Percentiles rank a stretch among this genome's conserved stretches.
phyloP scores from a whole-genome alignment of 2,888 invertebrate species.

The Tromatobia lineatoria region DNA sequence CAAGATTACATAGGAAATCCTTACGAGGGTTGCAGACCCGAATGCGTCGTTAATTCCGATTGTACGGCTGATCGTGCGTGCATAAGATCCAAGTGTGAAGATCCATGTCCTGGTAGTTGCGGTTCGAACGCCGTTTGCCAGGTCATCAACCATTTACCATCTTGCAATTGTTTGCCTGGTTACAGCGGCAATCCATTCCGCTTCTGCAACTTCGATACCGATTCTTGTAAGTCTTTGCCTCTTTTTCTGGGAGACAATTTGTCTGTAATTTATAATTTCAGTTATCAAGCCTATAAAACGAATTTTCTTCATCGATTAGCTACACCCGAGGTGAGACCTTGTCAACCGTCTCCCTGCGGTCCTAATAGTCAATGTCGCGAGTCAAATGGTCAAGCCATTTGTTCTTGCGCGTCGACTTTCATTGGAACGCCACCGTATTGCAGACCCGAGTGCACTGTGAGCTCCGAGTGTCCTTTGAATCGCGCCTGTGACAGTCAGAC shows the following conservation, averaged over 20 bases:
- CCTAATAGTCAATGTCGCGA: constrained; percentile 84
- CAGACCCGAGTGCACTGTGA: constrained; percentile 85
- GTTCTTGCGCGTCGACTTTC: constrained; percentile 91
- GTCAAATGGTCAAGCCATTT: constrained; percentile 90
- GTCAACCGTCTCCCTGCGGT: constrained; percentile 85
- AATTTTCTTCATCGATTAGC: constrained; percentile 63
- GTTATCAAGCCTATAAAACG: not conserved
- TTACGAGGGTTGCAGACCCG: constrained; percentile 90
- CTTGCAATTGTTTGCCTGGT: constrained; percentile 88
- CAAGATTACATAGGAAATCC: constrained; percentile 88
- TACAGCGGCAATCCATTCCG: constrained; percentile 89
- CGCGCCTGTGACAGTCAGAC: constrained; percentile 86
- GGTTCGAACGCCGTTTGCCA: constrained; percentile 90
- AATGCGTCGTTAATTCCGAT: constrained; percentile 89
- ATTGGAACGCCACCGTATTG: constrained; percentile 91
- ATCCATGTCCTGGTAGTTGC: constrained; percentile 92
- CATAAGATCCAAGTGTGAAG: constrained; percentile 88
- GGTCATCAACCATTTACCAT: constrained; percentile 89
- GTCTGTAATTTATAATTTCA: no score
- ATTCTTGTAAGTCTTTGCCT: constrained; percentile 82
- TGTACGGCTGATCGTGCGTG: constrained; percentile 90
- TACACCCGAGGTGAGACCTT: constrained; percentile 82
- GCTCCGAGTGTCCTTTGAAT: constrained; percentile 87
- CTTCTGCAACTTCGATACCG: constrained; percentile 83
- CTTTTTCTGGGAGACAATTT: not conserved